Base-by-base conservation (phyloP, 2,888 invertebrate species). In the Troilus luridus region DNA sequence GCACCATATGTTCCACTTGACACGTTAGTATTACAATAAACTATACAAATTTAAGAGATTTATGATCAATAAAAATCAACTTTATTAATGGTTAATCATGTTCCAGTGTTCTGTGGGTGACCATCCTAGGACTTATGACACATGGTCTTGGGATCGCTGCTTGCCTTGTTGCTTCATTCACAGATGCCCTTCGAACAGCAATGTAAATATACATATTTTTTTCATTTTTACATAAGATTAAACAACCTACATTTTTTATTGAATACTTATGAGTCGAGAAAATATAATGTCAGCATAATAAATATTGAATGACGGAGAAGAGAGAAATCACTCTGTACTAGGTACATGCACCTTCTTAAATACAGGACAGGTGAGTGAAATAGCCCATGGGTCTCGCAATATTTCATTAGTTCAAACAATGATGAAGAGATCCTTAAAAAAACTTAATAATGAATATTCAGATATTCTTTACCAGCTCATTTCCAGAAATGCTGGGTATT, bases 81-180 rank as follows among this genome's bases (percentile, higher is more conserved):
- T 56, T 90, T 67, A 67, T 24, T 90, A 19, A 81, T 59, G 19
- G 5, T 60, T 12, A 62, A 19, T 77, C n/a, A 77, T 89, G 21
- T 64, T 95, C 85, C 94, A 97, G 97, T 62, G 94, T 95, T 41
- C 93, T 97, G 90, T 96, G 96, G 96, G 93, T 97, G 91, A 96
- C 96, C 0, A 96, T 97, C 27, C 60, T 95, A 2, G 97, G 97
- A 0, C 94, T 98, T 90, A 95, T 97, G 14, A 94, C 97, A 0
- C 97, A 98, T 93, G 98, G 98, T 0, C 93, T 98, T 21, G 98
- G 98, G 21, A 96, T 98, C 94, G 97, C 97, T 21, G 97, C 98
- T 27, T 97, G 97, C 92, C 95, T 98, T 64, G 98, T 98, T 17
- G 97, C 98, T 0, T 97, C 97, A 8, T 98, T 98, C 94, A 96